Evolutionary conservation across 2,888 invertebrate genomes (phyloP).

Genomic region (Resseliella maxima): DNA sequence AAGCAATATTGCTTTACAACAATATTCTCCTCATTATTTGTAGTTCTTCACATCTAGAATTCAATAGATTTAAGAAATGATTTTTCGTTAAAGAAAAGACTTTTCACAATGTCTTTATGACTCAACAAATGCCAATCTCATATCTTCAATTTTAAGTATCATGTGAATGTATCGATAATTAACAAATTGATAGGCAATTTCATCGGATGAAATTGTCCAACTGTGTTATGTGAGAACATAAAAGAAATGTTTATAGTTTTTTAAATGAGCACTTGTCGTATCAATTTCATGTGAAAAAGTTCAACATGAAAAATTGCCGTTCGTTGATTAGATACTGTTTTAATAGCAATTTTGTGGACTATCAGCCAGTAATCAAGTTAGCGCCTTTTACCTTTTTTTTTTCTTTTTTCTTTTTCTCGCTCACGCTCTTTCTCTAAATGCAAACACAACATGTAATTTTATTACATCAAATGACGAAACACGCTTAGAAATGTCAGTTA

Average conservation of each 20-base stretch:
- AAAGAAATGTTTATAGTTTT: neutral
- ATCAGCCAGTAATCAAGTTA: neutral
- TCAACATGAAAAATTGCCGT: neutral
- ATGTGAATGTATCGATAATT: neutral
- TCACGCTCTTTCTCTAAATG: neutral
- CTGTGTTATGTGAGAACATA: neutral
- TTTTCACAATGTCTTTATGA: too few species aligned
- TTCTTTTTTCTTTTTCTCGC: too few species aligned
- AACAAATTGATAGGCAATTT: neutral
- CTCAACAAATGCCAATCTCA: too few species aligned
- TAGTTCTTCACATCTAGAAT: too few species aligned
- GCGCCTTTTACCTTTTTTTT: neutral
- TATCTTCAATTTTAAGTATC: neutral
- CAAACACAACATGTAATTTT: neutral
- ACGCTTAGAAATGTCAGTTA: neutral
- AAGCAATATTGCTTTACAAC: too few species aligned
- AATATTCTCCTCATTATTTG: too few species aligned
- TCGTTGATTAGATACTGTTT: neutral
- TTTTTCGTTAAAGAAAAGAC: too few species aligned
- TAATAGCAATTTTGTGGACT: neutral
- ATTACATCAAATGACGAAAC: slow-evolving; percentile 8
- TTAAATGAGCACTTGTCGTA: neutral
- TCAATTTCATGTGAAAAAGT: neutral
- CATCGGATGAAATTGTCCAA: neutral
- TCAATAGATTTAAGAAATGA: too few species aligned